phyloP scores from a whole-genome alignment of 2,888 invertebrate species.

The Macaria notata region DNA sequence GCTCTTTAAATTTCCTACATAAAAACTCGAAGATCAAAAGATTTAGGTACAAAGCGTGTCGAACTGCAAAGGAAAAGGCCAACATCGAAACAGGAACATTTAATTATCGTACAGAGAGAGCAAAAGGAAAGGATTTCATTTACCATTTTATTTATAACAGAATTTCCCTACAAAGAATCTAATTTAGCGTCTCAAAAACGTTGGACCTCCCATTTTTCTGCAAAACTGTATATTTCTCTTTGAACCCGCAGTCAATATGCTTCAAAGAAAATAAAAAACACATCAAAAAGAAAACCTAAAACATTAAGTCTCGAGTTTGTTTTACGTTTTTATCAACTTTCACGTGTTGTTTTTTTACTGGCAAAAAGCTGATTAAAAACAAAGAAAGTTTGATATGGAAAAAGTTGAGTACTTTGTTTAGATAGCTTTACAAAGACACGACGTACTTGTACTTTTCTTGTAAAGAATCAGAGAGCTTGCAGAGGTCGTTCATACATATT shows the following conservation, averaged over 20 bases:
- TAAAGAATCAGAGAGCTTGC: too few species aligned
- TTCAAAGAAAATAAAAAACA: constrained; percentile 1
- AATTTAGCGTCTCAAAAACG: too few species aligned
- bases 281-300: neutral
- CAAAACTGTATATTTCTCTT: neutral
- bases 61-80: too few species aligned
- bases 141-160: neutral
- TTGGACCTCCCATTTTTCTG: neutral
- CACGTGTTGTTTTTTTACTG: neutral
- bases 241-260: constrained; percentile 2
- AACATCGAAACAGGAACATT: neutral
- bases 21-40: too few species aligned
- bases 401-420: neutral
- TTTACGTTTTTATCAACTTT: neutral
- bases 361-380: neutral
- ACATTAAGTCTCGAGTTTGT: neutral
- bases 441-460: too few species aligned
- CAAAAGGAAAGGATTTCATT: constrained; percentile 2
- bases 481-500: too few species aligned
- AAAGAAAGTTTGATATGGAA: neutral
- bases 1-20: too few species aligned
- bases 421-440: too few species aligned
- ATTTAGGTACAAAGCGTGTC: too few species aligned
- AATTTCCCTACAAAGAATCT: too few species aligned
- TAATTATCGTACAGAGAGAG: constrained; percentile 1